Conservation (phyloP, 2,797 vertebrate genomes). For the Tenualosa ilisha region DNA sequence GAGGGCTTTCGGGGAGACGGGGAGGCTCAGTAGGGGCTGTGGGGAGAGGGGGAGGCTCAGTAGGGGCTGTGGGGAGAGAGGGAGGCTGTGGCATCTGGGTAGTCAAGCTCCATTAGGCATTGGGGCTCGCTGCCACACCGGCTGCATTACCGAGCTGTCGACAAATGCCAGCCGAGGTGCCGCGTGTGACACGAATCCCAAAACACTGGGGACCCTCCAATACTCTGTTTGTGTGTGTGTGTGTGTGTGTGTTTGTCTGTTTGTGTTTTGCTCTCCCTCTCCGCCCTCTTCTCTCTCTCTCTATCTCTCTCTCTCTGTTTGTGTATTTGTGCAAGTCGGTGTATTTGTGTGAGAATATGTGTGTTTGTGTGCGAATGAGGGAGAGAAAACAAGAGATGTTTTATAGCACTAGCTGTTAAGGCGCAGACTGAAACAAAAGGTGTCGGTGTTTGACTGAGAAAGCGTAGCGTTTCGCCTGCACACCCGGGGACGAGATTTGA, state of each 20-base stretch:
- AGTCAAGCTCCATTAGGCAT: constrained; percentile 75
- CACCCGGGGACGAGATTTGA: not conserved
- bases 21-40: not conserved
- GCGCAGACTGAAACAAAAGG: constrained; percentile 27
- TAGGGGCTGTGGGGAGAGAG: no score
- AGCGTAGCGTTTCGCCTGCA: not conserved
- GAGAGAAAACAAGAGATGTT: constrained; percentile 49
- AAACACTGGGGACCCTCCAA: constrained; percentile 63
- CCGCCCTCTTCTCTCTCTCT: not conserved
- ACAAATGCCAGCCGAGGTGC: constrained; percentile 68
- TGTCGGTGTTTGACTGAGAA: not conserved
- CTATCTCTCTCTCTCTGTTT: not conserved
- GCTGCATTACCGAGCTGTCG: constrained; percentile 67
- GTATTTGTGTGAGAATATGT: not conserved
- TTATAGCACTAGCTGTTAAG: not conserved
- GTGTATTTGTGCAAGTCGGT: not conserved
- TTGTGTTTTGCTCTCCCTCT: not conserved
- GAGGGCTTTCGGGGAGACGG: constrained; percentile 1
- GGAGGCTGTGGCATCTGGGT: constrained; percentile 67
- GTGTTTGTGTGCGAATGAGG: not conserved
- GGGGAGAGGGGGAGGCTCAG: constrained; percentile 42
- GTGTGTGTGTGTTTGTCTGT: not conserved
- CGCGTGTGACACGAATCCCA: constrained; percentile 67
- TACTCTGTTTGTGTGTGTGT: not conserved
- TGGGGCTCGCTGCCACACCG: constrained; percentile 59